phyloP scores from a whole-genome alignment of 37 sponge, comb jelly and placozoan genomes.

The Trichoplax adhaerens region DNA sequence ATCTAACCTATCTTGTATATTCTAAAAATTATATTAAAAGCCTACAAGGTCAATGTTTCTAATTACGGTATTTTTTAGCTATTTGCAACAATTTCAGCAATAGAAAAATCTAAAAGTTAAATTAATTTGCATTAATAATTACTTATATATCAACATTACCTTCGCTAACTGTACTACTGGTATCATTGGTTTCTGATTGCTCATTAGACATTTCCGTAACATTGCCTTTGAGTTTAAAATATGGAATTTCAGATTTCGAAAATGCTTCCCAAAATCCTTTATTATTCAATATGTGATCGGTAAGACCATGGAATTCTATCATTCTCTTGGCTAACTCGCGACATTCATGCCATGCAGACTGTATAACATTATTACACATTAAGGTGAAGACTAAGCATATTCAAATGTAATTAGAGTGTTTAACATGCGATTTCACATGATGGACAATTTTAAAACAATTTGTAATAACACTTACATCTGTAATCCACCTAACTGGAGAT shows the following conservation, averaged over 20 bases:
- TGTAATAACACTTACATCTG: too few species aligned
- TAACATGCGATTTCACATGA: too few species aligned
- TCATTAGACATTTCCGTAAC: too few species aligned
- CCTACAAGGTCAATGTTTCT: too few species aligned
- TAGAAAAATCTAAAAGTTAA: neutral
- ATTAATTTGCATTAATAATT: neutral
- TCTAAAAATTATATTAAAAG: too few species aligned
- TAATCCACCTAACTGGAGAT: too few species aligned
- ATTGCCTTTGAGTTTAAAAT: too few species aligned
- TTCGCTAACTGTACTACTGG: neutral
- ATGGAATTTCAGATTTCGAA: neutral
- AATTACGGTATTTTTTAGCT: too few species aligned
- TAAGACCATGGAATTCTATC: conserved; percentile 10
- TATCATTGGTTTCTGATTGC: neutral
- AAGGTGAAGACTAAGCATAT: neutral
- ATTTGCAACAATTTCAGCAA: conserved; percentile 9
- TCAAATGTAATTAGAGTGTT: neutral
- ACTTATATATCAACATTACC: neutral
- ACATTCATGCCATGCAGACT: neutral
- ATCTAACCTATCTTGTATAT: too few species aligned
- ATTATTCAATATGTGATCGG: conserved; percentile 12
- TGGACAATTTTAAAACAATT: too few species aligned
- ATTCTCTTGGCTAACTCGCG: conserved; percentile 9
- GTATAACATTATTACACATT: neutral
- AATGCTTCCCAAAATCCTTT: conserved; percentile 10